phyloP scores from a whole-genome alignment of 2,888 invertebrate species.

The Ischnus inquisitorius region DNA sequence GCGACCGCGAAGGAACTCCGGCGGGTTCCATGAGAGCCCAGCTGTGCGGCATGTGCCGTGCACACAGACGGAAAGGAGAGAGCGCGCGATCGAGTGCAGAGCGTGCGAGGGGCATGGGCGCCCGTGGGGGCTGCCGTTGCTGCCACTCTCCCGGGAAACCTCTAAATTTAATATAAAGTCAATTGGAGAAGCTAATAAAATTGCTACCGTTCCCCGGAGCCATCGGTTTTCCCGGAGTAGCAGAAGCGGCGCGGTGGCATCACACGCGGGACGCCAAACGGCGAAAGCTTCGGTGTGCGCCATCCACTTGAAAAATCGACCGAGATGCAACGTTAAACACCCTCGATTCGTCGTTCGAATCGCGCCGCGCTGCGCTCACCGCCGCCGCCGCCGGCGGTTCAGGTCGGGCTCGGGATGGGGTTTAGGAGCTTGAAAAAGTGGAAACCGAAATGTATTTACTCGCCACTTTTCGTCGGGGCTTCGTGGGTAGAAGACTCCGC shows the following conservation, averaged over 20 bases:
- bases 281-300: slow-evolving; percentile 49
- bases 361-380: slow-evolving; percentile 22
- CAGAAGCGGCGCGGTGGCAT: slow-evolving; percentile 45
- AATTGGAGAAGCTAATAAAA: slow-evolving; percentile 84
- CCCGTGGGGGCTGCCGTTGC: slow-evolving; percentile 62
- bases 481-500: slow-evolving; percentile 13
- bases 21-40: slow-evolving; percentile 38
- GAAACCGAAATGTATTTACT: slow-evolving; percentile 65
- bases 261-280: slow-evolving; percentile 55
- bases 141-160: slow-evolving; percentile 79
- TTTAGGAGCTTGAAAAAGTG: slow-evolving; percentile 48
- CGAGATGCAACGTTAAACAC: slow-evolving; percentile 82
- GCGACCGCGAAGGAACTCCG: slow-evolving; percentile 69
- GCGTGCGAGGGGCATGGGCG: slow-evolving; percentile 44
- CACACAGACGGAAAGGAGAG: not conserved
- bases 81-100: slow-evolving; percentile 5
- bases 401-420: slow-evolving; percentile 26
- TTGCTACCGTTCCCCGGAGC: slow-evolving; percentile 79
- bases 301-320: slow-evolving; percentile 81
- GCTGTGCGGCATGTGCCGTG: slow-evolving; percentile 42
- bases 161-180: slow-evolving; percentile 84
- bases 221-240: slow-evolving; percentile 69
- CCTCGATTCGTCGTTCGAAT: slow-evolving; percentile 77
- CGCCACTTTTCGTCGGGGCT: slow-evolving; percentile 60
- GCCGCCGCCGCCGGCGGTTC: slow-evolving; percentile 56